A percentile compares a stretch with the other conserved stretches of the same genome.
phyloP scores from a whole-genome alignment of 2,113 vertebrate species.

The Tapirus terrestris region DNA sequence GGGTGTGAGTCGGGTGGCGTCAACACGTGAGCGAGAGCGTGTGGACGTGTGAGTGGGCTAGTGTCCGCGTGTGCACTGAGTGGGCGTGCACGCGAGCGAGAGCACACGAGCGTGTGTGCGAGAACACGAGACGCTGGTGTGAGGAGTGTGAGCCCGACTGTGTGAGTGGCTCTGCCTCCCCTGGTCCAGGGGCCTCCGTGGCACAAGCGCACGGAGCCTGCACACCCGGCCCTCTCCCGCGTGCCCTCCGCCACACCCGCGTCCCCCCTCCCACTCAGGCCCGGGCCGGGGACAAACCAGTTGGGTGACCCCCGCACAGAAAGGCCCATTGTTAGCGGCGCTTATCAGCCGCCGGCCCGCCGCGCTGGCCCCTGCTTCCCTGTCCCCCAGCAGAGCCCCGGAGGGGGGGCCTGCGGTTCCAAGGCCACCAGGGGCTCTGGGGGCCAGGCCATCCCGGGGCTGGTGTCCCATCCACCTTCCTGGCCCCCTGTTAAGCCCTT shows the following conservation, averaged over 20 bases:
- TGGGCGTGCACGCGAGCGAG: not conserved
- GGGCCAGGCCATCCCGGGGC: not conserved
- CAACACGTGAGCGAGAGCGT: not conserved
- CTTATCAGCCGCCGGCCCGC: conserved; percentile 40
- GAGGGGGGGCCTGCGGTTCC: not conserved
- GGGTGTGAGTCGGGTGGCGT: not conserved
- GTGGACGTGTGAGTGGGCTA: not conserved
- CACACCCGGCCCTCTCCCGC: not conserved
- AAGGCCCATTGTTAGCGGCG: conserved; percentile 60
- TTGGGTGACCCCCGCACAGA: conserved; percentile 69
- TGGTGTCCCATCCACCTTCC: not conserved
- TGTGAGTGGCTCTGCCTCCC: not conserved
- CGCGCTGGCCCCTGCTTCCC: not conserved
- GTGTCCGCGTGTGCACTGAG: not conserved
- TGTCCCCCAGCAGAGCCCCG: not conserved
- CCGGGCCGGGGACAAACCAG: conserved; percentile 71
- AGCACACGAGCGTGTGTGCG: not conserved
- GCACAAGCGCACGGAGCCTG: accelerated
- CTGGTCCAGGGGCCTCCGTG: not conserved
- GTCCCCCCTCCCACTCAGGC: not conserved
- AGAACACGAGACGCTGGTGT: not conserved
- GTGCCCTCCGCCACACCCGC: not conserved
- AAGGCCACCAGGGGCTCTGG: not conserved
- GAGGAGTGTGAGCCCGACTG: no score
- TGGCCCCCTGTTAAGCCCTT: not conserved